Percentiles rank a stretch among this genome's conserved stretches.
Evolutionary conservation across 2,113 vertebrate species (phyloP).

Genomic region (Herpailurus yagouaroundi): DNA sequence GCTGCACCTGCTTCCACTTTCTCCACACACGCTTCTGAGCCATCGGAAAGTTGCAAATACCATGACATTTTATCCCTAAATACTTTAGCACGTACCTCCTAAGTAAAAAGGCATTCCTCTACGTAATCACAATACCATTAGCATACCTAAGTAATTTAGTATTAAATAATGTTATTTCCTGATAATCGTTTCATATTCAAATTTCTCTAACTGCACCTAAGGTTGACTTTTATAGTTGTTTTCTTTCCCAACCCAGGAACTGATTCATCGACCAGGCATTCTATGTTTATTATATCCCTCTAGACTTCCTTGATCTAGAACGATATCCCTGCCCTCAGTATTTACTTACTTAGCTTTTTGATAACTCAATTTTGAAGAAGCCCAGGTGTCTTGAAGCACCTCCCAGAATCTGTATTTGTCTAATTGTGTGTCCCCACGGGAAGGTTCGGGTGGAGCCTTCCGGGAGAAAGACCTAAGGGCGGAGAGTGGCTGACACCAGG

Average conservation of each 20-base stretch:
- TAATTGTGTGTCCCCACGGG: not conserved
- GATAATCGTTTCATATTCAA: not conserved
- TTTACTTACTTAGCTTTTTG: not conserved
- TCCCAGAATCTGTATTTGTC: not conserved
- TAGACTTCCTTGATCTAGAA: not conserved
- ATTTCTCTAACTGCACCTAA: not conserved
- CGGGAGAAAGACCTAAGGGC: not conserved
- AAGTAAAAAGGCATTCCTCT: not conserved
- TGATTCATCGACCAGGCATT: accelerated
- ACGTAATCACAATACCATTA: too few species aligned
- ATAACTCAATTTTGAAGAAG: not conserved
- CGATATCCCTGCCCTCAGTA: not conserved
- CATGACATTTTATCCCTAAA: not conserved
- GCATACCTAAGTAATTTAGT: not conserved
- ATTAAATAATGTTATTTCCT: not conserved
- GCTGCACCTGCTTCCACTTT: not conserved
- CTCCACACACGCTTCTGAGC: not conserved
- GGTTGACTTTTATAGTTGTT: not conserved
- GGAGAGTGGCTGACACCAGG: accelerated
- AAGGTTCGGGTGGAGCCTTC: not conserved
- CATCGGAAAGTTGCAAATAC: not conserved
- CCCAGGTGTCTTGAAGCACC: not conserved
- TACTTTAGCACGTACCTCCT: not conserved
- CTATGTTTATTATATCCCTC: accelerated
- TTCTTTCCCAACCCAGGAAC: not conserved